Evolutionary conservation across 2,797 vertebrate species (phyloP).

Genomic region (Bradypodion pumilum): DNA sequence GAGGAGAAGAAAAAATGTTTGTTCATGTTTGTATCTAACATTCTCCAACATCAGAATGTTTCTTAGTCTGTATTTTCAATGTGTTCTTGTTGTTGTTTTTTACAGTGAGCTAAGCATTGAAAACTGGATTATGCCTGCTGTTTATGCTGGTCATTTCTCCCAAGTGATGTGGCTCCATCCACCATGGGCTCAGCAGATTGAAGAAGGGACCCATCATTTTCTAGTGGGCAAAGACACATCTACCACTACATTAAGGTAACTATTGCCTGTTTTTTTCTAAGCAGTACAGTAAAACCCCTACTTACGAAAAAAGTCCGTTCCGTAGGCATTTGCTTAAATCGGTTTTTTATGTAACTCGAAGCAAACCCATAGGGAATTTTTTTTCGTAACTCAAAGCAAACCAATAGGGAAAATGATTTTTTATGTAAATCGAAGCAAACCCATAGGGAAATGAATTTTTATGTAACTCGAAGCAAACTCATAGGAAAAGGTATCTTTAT

Average conservation of each 20-base stretch:
- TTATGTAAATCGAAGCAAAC: too few relatives aligned
- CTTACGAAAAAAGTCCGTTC: too few relatives aligned
- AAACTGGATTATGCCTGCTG: conserved; percentile 98
- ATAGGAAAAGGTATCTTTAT: too few relatives aligned
- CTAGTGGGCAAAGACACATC: conserved; percentile 78
- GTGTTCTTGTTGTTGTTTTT: background rate
- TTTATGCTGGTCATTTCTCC: conserved; percentile 94
- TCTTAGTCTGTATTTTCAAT: conserved; percentile 13
- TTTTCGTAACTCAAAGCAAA: too few relatives aligned
- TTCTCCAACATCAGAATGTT: background rate
- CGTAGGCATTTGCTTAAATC: too few relatives aligned
- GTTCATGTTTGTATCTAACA: background rate
- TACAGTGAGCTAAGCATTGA: conserved; percentile 91
- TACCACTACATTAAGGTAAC: conserved; percentile 82
- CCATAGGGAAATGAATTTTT: too few relatives aligned
- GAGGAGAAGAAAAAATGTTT: too few relatives aligned
- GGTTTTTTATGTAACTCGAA: too few relatives aligned
- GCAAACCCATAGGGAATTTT: too few relatives aligned
- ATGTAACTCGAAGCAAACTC: too few relatives aligned
- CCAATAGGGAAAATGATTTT: too few relatives aligned
- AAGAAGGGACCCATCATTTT: conserved; percentile 76
- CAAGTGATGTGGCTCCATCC: conserved; percentile 92
- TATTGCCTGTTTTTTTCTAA: background rate
- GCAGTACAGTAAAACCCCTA: too few relatives aligned
- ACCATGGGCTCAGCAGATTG: conserved; percentile 84